Conservation (phyloP, 2,113 vertebrate species). For the Climacteris rufus region DNA sequence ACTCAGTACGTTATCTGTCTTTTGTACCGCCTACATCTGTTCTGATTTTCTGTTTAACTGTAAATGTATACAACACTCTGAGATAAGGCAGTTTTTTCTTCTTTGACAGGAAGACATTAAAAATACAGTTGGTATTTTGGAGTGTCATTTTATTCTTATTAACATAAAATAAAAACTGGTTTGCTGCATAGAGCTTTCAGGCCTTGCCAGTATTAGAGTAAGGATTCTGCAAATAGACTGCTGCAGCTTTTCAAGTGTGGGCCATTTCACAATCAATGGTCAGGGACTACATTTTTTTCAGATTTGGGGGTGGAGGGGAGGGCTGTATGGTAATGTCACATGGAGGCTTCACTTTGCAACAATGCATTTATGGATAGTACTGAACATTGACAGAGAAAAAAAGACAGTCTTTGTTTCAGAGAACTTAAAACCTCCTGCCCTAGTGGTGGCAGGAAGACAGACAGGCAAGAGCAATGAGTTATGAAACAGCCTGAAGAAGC, state of each 20-base stretch:
- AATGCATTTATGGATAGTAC: neutral
- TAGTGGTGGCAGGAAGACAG: neutral
- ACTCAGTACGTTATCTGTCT: neutral
- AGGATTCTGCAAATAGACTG: neutral
- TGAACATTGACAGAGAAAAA: neutral
- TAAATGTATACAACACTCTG: neutral
- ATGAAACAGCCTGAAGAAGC: neutral
- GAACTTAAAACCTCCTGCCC: neutral
- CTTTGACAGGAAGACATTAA: slow-evolving; percentile 20
- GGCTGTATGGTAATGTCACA: neutral
- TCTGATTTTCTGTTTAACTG: slow-evolving; percentile 51
- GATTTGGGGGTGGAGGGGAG: neutral
- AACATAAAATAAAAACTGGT: neutral
- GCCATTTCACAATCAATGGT: neutral
- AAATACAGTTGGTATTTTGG: neutral
- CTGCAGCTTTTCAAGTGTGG: neutral
- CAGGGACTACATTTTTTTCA: neutral
- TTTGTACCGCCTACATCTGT: slow-evolving; percentile 45
- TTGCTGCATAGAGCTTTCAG: neutral
- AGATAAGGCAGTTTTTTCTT: slow-evolving; percentile 1
- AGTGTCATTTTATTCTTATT: slow-evolving; percentile 4
- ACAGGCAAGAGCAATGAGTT: neutral
- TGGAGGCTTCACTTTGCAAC: neutral
- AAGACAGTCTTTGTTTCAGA: neutral
- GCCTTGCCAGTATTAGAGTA: neutral